Conservation (phyloP, 2,113 vertebrate genomes). For the Mixornis gularis region DNA sequence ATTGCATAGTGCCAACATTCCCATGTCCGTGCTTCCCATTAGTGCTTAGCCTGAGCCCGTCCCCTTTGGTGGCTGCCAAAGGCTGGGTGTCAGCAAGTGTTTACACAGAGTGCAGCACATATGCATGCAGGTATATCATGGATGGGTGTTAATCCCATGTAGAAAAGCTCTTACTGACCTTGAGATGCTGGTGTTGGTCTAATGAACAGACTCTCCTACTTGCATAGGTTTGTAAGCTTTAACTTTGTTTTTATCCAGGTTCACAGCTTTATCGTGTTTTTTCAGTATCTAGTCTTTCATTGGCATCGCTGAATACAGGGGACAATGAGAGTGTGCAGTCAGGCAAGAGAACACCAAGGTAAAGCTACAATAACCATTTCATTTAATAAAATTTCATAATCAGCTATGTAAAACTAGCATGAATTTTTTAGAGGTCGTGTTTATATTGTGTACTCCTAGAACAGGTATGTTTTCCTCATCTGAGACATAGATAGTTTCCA, state of each 20-base stretch:
- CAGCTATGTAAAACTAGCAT: neutral
- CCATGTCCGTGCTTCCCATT: neutral
- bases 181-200: conserved; percentile 59
- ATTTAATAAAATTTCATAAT: neutral
- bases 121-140: conserved; percentile 55
- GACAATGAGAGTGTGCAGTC: conserved; percentile 87
- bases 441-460: neutral
- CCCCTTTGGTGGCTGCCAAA: neutral
- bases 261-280: conserved; percentile 82
- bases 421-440: neutral
- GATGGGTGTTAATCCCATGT: neutral
- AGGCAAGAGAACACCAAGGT: conserved; percentile 93
- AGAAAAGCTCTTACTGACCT: neutral
- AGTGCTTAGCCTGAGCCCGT: neutral
- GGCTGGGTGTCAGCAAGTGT: neutral
- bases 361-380: conserved; percentile 27
- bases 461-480: neutral
- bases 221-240: conserved; percentile 58
- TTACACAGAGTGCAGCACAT: neutral
- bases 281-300: conserved; percentile 94
- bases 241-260: conserved; percentile 75
- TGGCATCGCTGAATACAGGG: conserved; percentile 90
- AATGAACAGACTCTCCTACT: conserved; percentile 54
- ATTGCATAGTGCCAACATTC: neutral
- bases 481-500: neutral